Evolutionary conservation across 2,888 invertebrate genomes (phyloP).

Genomic region (Catocala sponsa): DNA sequence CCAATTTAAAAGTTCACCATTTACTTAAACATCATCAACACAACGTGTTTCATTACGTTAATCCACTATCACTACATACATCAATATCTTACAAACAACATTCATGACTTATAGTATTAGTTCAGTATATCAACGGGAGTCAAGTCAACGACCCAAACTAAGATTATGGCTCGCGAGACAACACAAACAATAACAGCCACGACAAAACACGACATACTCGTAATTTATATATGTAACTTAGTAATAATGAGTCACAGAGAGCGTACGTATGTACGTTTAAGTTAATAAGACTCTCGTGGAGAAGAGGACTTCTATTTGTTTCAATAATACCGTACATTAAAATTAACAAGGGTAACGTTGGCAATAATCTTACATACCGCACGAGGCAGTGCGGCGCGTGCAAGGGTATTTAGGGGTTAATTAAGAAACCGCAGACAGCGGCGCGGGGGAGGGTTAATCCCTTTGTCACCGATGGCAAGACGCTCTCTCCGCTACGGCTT

Average conservation of each 20-base stretch:
- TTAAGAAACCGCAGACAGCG: slow-evolving; percentile 84
- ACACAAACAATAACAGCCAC: slow-evolving; percentile 42
- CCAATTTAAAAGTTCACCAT: slow-evolving; percentile 26
- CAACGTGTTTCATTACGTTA: slow-evolving; percentile 12
- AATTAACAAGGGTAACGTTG: slow-evolving; percentile 81
- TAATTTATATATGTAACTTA: slow-evolving; percentile 38
- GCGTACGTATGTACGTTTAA: slow-evolving; percentile 54
- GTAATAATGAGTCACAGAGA: slow-evolving; percentile 53
- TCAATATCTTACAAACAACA: slow-evolving; percentile 37
- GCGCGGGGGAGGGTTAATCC: slow-evolving; percentile 74
- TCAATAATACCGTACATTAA: slow-evolving; percentile 81
- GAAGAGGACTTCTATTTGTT: slow-evolving; percentile 73
- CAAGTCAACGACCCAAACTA: slow-evolving; percentile 40
- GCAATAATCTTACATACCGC: slow-evolving; percentile 82
- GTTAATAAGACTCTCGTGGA: slow-evolving; percentile 63
- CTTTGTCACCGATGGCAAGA: slow-evolving; percentile 82
- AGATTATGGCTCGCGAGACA: slow-evolving; percentile 40
- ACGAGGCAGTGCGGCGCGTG: slow-evolving; percentile 67
- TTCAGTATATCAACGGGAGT: slow-evolving; percentile 31
- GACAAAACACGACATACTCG: slow-evolving; percentile 19
- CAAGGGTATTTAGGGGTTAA: slow-evolving; percentile 85
- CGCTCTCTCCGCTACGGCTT: slow-evolving; percentile 56
- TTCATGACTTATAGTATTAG: slow-evolving; percentile 24
- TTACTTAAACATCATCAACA: background rate
- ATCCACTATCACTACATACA: slow-evolving; percentile 13